phyloP scores from a whole-genome alignment of 2,888 invertebrate genomes.

The Meghimatium bilineatum region DNA sequence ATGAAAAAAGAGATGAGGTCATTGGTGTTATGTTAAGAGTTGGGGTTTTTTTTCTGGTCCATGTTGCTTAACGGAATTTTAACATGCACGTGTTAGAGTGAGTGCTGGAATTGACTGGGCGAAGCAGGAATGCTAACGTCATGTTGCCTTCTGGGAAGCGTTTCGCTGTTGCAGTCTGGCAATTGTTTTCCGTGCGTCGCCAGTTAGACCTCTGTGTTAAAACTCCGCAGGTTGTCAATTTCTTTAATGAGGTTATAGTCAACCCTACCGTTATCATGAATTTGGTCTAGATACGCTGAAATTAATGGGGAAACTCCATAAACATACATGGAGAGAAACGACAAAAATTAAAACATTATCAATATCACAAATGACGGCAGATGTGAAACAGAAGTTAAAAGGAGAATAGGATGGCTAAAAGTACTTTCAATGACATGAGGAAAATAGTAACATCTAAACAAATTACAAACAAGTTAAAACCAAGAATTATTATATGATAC shows the following conservation, averaged over 20 bases:
- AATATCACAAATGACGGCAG: too few species aligned
- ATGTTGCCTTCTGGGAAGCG: background rate
- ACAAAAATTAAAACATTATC: too few species aligned
- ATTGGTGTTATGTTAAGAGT: background rate
- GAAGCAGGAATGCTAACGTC: background rate
- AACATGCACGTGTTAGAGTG: background rate
- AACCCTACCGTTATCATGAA: background rate
- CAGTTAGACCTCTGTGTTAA: background rate
- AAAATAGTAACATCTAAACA: too few species aligned
- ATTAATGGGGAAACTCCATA: too few species aligned
- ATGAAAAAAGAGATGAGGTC: constrained; percentile 15
- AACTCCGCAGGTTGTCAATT: background rate
- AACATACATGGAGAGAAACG: too few species aligned
- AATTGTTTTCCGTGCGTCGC: background rate
- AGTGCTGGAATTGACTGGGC: background rate
- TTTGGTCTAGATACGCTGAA: too few species aligned
- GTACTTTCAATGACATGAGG: too few species aligned
- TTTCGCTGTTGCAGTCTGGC: background rate
- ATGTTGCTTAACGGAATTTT: constrained; percentile 9
- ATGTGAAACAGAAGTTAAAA: too few species aligned
- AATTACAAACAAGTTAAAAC: too few species aligned
- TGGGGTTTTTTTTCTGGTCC: background rate
- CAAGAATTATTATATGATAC: too few species aligned
- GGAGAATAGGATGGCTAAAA: too few species aligned
- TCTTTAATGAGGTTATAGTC: background rate